These are phyloP conservation scores for Aphyosemion australe DNA, from an alignment of 2,113 vertebrate species.

Conservation along the genomic window DNA sequence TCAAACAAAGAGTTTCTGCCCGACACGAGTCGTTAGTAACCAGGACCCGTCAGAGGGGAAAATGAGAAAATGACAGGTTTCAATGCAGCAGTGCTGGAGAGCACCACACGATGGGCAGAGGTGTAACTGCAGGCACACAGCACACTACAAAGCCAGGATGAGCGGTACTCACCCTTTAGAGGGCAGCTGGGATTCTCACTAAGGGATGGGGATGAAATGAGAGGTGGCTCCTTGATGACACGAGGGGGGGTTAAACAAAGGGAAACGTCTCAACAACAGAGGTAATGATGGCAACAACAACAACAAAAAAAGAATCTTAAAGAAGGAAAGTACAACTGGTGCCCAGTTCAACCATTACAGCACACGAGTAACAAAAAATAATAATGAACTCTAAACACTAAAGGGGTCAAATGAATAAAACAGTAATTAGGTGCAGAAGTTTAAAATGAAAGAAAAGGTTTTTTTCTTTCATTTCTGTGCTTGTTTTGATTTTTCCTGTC, in stretches of 20 bases:
- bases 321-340: constrained; percentile 36
- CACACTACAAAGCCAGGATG: constrained; percentile 63
- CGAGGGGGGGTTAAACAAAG: constrained; percentile 72
- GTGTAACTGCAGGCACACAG: constrained; percentile 65
- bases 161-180: constrained; percentile 74
- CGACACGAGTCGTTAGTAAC: constrained; percentile 33
- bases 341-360: constrained; percentile 36
- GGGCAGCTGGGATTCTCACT: constrained; percentile 74
- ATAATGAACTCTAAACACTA: constrained; percentile 5
- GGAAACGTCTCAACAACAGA: constrained; percentile 73
- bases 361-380: constrained; percentile 27
- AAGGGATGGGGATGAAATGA: constrained; percentile 78
- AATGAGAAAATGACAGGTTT: constrained; percentile 20
- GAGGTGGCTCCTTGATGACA: constrained; percentile 77
- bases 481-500: constrained; percentile 12
- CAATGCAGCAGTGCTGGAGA: constrained; percentile 37
- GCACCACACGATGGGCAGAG: constrained; percentile 66
- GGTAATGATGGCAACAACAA: constrained; percentile 65
- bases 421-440: constrained; percentile 9
- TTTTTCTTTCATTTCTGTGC: constrained; percentile 21
- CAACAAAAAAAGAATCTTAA: constrained; percentile 42
- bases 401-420: not conserved
- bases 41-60: constrained; percentile 15
- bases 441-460: constrained; percentile 11
- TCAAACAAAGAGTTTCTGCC: constrained; percentile 28